Base-by-base conservation (phyloP, 2,888 invertebrate species). In the Opisthograptis luteolata region DNA sequence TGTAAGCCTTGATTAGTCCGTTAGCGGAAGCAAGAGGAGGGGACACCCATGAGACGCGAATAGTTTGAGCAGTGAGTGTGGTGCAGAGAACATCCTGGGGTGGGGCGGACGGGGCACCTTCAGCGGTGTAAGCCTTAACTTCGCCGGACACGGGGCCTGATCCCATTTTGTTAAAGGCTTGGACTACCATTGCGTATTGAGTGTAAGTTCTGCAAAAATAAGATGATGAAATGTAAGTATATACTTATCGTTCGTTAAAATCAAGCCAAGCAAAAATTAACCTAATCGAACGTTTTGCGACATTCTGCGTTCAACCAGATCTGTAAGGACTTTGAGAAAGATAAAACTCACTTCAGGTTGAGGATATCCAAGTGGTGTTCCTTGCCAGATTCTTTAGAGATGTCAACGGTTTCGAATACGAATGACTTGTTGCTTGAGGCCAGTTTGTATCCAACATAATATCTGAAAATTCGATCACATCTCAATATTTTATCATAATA, bases 1-100 rank as follows among this genome's bases (percentile, higher is more conserved):
- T 98, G 91, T 98, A 99, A 8, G 98, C 98, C 80, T 98, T 97
- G 72, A 98, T 97, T 27, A 98, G 95, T 60, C 98, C 98, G 79
- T 98, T 98, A 31, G 98, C 97, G 22, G 97, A 95, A 55, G 95
- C 95, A 1, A 97, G 92, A 25, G 98, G 97, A 0, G 98, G 98
- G 0, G 98, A 97, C 0, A 96, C 95, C 98, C 98, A 99, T 13
- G 96, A 96, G 2, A 98, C 97, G 48, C 97, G 93, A 70, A 99
- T 97, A 1, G 97, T 97, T 84, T 98, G 97, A 2, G 98, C 98
- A 6, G 98, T 98, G 30, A 98, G 92, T 0, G 98, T 97, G 2
- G 97, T 97, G 87, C 98, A 98, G 43, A 96, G 94, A 0, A 98
- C 96, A 68, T 97, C 97, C 65, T 97, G 96, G 12, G 98, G 98